phyloP scores from a whole-genome alignment of 2,113 vertebrate genomes.

The Urocitellus parryii region DNA sequence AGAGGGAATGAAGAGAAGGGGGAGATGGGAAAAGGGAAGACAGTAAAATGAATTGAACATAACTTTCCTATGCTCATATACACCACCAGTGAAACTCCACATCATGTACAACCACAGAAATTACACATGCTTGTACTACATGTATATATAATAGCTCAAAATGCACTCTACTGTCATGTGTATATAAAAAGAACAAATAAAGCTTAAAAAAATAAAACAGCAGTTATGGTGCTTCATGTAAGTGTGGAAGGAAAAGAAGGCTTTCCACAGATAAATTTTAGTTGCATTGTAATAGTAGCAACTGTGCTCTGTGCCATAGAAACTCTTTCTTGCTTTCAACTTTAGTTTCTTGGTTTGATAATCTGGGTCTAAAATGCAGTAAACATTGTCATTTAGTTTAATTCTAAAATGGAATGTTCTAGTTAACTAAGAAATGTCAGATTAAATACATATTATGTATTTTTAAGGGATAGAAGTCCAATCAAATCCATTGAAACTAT shows the following conservation, averaged over 20 bases:
- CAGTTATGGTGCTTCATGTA: not conserved
- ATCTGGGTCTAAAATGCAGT: not conserved
- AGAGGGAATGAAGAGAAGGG: too few species aligned
- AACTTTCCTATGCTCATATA: too few species aligned
- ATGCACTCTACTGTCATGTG: too few species aligned
- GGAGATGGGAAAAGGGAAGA: too few species aligned
- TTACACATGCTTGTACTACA: too few species aligned
- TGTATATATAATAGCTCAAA: too few species aligned
- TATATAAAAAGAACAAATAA: too few species aligned
- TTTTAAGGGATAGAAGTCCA: not conserved
- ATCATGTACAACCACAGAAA: too few species aligned
- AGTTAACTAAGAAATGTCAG: slow-evolving; percentile 24
- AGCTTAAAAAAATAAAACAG: not conserved
- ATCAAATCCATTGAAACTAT: slow-evolving; percentile 10
- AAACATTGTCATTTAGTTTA: not conserved
- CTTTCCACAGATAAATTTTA: slow-evolving; percentile 31
- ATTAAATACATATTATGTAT: not conserved
- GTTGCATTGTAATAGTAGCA: not conserved
- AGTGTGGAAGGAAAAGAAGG: not conserved
- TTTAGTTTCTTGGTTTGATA: not conserved
- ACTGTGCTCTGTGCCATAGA: not conserved
- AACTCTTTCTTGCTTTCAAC: not conserved
- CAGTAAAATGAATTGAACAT: too few species aligned
- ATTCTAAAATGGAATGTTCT: slow-evolving; percentile 1
- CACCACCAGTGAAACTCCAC: too few species aligned